Evolutionary conservation across 2,113 vertebrate genomes (phyloP).

Genomic region (Loxodonta africana): DNA sequence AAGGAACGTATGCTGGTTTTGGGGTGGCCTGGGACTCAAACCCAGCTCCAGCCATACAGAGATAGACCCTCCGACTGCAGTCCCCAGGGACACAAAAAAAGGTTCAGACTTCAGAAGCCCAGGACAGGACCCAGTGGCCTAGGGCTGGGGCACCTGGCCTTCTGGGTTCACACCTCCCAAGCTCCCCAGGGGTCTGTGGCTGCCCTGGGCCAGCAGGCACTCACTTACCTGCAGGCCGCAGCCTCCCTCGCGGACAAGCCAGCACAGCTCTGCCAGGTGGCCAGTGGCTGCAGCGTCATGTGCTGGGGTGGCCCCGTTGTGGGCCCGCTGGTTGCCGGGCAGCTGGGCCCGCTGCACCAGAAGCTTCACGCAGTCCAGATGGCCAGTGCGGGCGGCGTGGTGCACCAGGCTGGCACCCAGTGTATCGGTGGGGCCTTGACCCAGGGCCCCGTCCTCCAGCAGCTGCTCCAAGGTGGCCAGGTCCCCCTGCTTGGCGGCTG

Average conservation of each 20-base stretch:
- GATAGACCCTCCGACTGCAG: background rate
- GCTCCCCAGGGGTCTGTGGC: accelerated
- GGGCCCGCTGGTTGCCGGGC: slow-evolving; percentile 86
- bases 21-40: accelerated
- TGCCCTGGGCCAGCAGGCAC: background rate
- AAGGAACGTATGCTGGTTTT: background rate
- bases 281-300: slow-evolving; percentile 92
- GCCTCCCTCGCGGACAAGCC: slow-evolving; percentile 84
- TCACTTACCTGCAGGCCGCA: slow-evolving; percentile 87
- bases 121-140: background rate
- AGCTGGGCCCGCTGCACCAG: slow-evolving; percentile 89
- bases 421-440: slow-evolving; percentile 82
- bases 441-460: slow-evolving; percentile 85
- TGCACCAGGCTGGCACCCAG: slow-evolving; percentile 92
- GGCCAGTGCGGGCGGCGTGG: slow-evolving; percentile 91
- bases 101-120: background rate
- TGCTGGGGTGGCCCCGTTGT: slow-evolving; percentile 91
- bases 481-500: slow-evolving; percentile 89
- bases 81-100: background rate
- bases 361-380: slow-evolving; percentile 90
- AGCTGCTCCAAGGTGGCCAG: slow-evolving; percentile 87
- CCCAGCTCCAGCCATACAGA: background rate
- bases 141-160: too few species aligned
- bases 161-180: accelerated
- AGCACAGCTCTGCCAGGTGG: slow-evolving; percentile 84